Conservation (phyloP, 2,888 invertebrate species). For the Fabriciana adippe region DNA sequence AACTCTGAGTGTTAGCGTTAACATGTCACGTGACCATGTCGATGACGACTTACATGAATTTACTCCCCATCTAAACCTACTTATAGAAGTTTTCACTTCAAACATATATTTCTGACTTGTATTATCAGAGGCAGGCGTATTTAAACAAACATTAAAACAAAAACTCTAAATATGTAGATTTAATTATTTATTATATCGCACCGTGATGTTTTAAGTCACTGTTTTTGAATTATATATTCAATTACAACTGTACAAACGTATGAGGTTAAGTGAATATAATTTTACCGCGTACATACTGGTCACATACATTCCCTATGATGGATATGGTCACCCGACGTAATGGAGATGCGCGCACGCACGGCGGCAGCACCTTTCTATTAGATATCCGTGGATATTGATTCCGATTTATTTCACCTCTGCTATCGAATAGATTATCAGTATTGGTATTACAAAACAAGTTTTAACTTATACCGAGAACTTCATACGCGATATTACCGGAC, state of each 20-base stretch:
- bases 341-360: conserved; percentile 24
- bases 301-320: conserved; percentile 15
- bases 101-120: not conserved
- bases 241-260: conserved; percentile 2
- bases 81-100: no score
- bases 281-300: not conserved
- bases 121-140: not conserved
- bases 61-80: no score
- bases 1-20: no score
- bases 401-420: conserved; percentile 75
- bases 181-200: no score
- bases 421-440: conserved; percentile 68
- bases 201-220: no score
- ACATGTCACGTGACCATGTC: no score
- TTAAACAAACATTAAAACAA: not conserved
- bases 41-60: no score
- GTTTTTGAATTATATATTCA: no score
- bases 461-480: conserved; percentile 38
- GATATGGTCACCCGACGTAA: conserved; percentile 18
- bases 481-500: conserved; percentile 12
- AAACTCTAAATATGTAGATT: not conserved
- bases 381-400: conserved; percentile 70
- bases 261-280: not conserved
- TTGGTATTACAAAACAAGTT: conserved; percentile 50
- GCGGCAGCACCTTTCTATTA: conserved; percentile 49